Conservation (phyloP, 2,888 invertebrate genomes). For the Villa cingulata region DNA sequence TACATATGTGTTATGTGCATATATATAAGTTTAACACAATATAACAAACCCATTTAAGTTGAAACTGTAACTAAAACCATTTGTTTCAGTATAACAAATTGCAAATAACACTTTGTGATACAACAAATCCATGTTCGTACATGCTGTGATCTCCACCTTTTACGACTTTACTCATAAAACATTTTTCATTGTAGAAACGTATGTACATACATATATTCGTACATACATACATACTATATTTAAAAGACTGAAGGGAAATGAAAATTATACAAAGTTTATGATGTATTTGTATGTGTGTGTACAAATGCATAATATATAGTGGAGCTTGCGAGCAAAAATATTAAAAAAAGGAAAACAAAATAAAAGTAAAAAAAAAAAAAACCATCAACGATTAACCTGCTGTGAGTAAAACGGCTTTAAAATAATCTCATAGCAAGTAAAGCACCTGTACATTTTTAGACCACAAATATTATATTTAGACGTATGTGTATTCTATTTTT, state of each 20-base stretch:
- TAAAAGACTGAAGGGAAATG: background rate
- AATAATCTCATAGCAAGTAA: slow-evolving; percentile 7
- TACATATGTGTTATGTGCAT: too few species aligned
- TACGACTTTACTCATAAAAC: slow-evolving; percentile 7
- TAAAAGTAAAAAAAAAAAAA: background rate
- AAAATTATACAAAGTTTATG: background rate
- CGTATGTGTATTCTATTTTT: too few species aligned
- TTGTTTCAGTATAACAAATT: slow-evolving; percentile 5
- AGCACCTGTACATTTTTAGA: slow-evolving; percentile 7
- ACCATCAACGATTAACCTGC: slow-evolving; percentile 7
- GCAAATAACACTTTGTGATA: slow-evolving; percentile 8
- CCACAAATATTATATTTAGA: too few species aligned
- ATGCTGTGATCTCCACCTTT: slow-evolving; percentile 3
- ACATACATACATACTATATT: too few species aligned
- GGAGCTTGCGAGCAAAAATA: too few species aligned
- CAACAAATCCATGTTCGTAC: slow-evolving; percentile 5
- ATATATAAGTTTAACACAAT: too few species aligned
- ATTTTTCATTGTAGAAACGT: slow-evolving; percentile 1
- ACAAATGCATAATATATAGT: too few species aligned
- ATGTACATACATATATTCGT: background rate
- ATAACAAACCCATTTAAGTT: background rate
- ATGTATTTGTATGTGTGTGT: too few species aligned
- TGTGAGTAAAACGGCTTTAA: slow-evolving; percentile 5
- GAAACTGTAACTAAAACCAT: background rate
- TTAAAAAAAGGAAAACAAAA: too few species aligned